phyloP scores from a whole-genome alignment of 2,888 invertebrate species.

The Lasius platythorax region DNA sequence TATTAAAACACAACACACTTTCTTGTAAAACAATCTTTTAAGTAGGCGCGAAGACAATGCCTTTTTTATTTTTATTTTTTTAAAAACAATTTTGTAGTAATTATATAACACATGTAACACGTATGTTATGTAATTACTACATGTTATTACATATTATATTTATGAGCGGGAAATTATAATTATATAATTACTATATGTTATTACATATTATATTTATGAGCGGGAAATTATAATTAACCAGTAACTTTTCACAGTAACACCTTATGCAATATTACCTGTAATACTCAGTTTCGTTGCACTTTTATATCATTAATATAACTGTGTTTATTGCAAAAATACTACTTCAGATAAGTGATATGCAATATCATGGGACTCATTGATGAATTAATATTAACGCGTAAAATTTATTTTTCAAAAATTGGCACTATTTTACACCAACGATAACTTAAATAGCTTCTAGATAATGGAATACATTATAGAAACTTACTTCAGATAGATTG shows the following conservation, averaged over 20 bases:
- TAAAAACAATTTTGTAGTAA: neutral
- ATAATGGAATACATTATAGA: neutral
- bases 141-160: neutral
- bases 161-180: neutral
- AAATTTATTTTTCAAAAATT: neutral
- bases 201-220: neutral
- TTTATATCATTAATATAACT: neutral
- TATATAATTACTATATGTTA: neutral
- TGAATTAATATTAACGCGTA: neutral
- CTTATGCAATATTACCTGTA: too few species aligned
- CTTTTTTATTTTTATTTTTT: neutral
- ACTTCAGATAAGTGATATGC: neutral
- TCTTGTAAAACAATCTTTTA: too few species aligned
- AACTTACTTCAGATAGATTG: conserved; percentile 21
- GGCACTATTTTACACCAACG: neutral
- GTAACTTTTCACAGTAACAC: too few species aligned
- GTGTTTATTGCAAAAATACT: neutral
- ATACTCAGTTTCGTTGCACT: neutral
- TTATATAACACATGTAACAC: neutral
- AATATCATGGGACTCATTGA: neutral
- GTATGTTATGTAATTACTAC: too few species aligned
- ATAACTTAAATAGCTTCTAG: neutral
- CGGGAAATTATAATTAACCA: neutral
- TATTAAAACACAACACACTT: too few species aligned
- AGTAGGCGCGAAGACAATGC: too few species aligned